phyloP scores from a whole-genome alignment of 1,140 invertebrate species.

The Diprion similis region DNA sequence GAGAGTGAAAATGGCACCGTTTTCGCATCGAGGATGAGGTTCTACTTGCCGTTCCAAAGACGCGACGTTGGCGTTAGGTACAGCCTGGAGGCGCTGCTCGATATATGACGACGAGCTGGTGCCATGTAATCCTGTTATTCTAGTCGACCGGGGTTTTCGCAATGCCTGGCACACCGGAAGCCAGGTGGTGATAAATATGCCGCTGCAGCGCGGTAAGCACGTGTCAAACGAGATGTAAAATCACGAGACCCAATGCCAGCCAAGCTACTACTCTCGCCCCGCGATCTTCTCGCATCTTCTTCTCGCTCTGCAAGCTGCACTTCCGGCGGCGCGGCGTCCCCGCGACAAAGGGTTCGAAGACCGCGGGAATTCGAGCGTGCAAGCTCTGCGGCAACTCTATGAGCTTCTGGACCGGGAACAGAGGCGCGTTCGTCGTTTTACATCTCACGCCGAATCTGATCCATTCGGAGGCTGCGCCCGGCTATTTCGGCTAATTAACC shows the following conservation, averaged over 20 bases:
- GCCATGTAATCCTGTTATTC: slow-evolving; percentile 10
- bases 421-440: too few species aligned
- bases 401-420: too few species aligned
- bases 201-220: not conserved
- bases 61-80: too few species aligned
- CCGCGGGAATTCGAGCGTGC: not conserved
- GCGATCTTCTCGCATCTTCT: slow-evolving; percentile 1
- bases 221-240: slow-evolving; percentile 10
- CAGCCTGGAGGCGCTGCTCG: not conserved
- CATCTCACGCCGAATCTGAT: too few species aligned
- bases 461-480: too few species aligned
- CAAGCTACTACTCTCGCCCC: not conserved
- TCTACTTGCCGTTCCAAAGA: too few species aligned
- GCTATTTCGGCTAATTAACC: too few species aligned
- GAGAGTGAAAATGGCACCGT: too few species aligned
- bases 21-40: too few species aligned
- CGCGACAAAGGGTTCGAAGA: not conserved
- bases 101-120: not conserved
- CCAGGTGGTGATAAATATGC: not conserved
- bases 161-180: not conserved
- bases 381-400: too few species aligned
- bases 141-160: not conserved
- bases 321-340: not conserved
- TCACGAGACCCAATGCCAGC: not conserved
- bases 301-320: not conserved